Evolutionary conservation across 2,113 vertebrate genomes (phyloP).

Genomic region (Myrmecophaga tridactyla): DNA sequence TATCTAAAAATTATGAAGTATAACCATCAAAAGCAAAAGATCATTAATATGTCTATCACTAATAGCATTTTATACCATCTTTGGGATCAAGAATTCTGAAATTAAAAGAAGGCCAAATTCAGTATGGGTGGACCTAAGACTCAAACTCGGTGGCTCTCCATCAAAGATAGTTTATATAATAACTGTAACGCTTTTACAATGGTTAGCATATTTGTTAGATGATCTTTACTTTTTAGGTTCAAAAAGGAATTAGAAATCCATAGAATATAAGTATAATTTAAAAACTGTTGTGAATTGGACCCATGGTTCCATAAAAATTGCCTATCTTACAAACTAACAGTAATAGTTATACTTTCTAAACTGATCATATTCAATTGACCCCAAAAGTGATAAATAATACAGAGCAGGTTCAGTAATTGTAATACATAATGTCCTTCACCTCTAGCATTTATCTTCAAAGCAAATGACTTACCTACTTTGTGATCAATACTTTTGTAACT

Average conservation of each 20-base stretch:
- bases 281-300: neutral
- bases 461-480: neutral
- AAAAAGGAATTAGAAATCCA: conserved; percentile 15
- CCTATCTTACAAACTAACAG: neutral
- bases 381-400: neutral
- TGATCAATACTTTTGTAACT: neutral
- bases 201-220: neutral
- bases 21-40: conserved; percentile 25
- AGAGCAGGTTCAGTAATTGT: neutral
- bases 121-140: neutral
- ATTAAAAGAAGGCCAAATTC: neutral
- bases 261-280: neutral
- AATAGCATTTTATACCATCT: neutral
- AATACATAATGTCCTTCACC: neutral
- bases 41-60: neutral
- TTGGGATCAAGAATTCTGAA: neutral
- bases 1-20: neutral
- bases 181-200: conserved; percentile 8
- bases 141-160: neutral
- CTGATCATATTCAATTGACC: neutral
- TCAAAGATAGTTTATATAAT: neutral
- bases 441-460: neutral
- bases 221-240: neutral
- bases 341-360: conserved; percentile 11
- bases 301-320: neutral